A percentile compares a stretch with the other conserved stretches of the same genome.
These are phyloP conservation scores for Sternotherus odoratus DNA, from an alignment of 2,797 vertebrate genomes.

Conservation along the genomic window DNA sequence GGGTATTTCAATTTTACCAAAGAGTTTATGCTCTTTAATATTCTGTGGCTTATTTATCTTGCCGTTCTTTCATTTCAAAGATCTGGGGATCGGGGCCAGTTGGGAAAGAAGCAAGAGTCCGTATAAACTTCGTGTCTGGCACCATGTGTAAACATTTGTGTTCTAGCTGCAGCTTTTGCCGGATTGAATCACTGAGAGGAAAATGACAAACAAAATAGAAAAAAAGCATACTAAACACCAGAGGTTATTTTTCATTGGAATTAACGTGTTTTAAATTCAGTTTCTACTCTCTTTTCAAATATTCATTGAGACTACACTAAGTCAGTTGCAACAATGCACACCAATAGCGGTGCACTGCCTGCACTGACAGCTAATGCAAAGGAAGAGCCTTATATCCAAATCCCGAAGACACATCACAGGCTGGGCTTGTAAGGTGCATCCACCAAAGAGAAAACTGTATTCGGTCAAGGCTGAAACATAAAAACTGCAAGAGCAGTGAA, in stretches of 20 bases:
- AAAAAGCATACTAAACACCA: slow-evolving; percentile 27
- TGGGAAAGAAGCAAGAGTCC: slow-evolving; percentile 13
- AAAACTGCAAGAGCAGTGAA: neutral
- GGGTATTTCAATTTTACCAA: neutral
- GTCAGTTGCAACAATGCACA: neutral
- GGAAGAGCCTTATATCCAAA: neutral
- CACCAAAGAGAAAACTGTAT: neutral
- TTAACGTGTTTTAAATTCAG: slow-evolving; percentile 60
- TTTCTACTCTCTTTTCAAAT: slow-evolving; percentile 28
- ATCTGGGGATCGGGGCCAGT: neutral
- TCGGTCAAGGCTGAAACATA: neutral
- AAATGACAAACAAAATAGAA: slow-evolving; percentile 60
- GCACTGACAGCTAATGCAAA: neutral
- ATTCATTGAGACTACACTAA: neutral
- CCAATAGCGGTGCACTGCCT: neutral
- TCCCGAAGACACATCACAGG: neutral
- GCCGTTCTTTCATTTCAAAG: neutral
- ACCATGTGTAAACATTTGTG: slow-evolving; percentile 6
- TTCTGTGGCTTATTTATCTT: slow-evolving; percentile 22
- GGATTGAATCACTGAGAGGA: slow-evolving; percentile 62
- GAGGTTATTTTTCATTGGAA: slow-evolving; percentile 47
- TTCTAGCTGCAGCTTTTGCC: slow-evolving; percentile 39
- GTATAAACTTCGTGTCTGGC: neutral
- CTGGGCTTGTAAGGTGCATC: rapidly evolving
- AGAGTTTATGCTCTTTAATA: slow-evolving; percentile 4